Percentiles rank a stretch among this genome's conserved stretches.
Conservation (phyloP, 2,888 invertebrate species). For the Campoletis raptor region DNA sequence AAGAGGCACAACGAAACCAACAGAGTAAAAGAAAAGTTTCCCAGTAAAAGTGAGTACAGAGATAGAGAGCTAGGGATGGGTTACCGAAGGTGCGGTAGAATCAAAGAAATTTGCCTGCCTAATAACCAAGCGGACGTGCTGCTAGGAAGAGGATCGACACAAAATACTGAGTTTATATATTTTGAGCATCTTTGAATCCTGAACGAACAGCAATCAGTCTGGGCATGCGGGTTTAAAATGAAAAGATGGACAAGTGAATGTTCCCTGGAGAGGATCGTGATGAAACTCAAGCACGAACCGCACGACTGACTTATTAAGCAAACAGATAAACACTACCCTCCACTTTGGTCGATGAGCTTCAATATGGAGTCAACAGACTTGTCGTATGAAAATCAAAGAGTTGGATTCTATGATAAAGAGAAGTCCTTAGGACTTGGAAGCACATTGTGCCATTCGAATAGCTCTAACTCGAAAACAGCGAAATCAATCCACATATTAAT, state of each 20-base stretch:
- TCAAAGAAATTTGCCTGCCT: slow-evolving; percentile 25
- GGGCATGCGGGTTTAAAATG: slow-evolving; percentile 45
- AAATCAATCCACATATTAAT: not conserved
- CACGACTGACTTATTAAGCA: slow-evolving; percentile 59
- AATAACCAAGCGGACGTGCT: not conserved
- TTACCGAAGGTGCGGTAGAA: slow-evolving; percentile 36
- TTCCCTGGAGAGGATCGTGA: slow-evolving; percentile 71
- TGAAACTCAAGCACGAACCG: slow-evolving; percentile 72
- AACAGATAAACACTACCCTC: slow-evolving; percentile 29
- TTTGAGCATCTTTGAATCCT: slow-evolving; percentile 29
- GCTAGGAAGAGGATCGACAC: slow-evolving; percentile 21
- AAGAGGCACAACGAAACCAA: slow-evolving; percentile 43
- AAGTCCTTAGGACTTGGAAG: too few relatives aligned
- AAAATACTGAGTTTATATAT: not conserved
- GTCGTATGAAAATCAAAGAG: slow-evolving; percentile 18
- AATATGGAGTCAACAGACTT: not conserved
- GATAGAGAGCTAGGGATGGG: slow-evolving; percentile 26
- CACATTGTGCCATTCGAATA: not conserved
- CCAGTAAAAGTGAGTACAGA: not conserved
- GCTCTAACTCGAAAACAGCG: not conserved
- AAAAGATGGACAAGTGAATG: slow-evolving; percentile 64
- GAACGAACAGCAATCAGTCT: slow-evolving; percentile 20
- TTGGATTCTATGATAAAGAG: not conserved
- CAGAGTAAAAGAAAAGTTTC: slow-evolving; percentile 1
- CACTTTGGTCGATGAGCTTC: not conserved